Conservation (phyloP, 2,797 vertebrate genomes). For the Avahi laniger region DNA sequence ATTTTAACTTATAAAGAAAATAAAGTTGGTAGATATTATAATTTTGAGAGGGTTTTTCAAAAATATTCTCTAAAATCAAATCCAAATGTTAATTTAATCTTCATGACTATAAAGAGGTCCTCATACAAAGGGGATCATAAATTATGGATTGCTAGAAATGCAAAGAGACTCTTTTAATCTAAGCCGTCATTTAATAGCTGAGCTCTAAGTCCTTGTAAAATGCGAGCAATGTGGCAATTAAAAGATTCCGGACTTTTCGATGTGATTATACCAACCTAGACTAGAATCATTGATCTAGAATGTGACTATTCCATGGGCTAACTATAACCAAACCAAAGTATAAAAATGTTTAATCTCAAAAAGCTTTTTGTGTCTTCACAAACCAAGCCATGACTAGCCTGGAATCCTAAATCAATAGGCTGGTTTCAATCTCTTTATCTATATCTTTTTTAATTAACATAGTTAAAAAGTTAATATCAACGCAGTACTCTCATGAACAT, state of each 20-base stretch:
- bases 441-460: neutral
- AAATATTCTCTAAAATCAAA: conserved; percentile 39
- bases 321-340: neutral
- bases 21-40: neutral
- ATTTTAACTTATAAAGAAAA: conserved; percentile 28
- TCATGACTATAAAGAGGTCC: neutral
- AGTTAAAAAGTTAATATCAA: neutral
- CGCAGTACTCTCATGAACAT: neutral
- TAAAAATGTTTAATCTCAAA: neutral
- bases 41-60: neutral
- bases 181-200: neutral
- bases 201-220: conserved; percentile 3
- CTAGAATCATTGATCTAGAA: conserved; percentile 20
- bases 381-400: neutral
- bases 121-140: neutral
- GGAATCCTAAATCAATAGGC: neutral
- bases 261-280: neutral
- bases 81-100: conserved; percentile 23
- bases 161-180: neutral
- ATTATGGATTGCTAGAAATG: neutral
- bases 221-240: neutral
- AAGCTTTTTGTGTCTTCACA: neutral
- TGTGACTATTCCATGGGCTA: neutral
- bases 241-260: conserved; percentile 11
- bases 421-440: neutral